Base-by-base conservation (phyloP, 1,140 invertebrate species). In the Hylyphantes graminicola region DNA sequence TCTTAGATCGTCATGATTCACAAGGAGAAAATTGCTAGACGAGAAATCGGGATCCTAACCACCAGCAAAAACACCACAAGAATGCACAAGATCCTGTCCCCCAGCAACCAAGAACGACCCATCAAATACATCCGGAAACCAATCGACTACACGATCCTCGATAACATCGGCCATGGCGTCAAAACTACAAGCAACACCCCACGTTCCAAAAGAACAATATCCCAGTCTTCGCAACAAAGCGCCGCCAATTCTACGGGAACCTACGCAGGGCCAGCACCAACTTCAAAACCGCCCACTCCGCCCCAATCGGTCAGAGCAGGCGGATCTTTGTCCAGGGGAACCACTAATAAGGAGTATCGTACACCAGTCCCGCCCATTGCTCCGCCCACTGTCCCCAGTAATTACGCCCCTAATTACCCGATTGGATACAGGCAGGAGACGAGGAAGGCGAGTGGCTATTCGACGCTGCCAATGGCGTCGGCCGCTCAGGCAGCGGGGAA, bases 51-150 rank as follows among this genome's bases (percentile, higher is more conserved):
- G 21, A 95, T 97, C 9, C 89, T 98, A 7, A 99, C 98, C 10
- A 96, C 97, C 0, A 99, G 97, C 87, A 99, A 99, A 91, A 95
- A 94, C 68, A 95, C 95, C 0, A 94, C 94, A 63, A 92, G 97
- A 64, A 97, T 98, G 87, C 96, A 96, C 88, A 99, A 97, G 92
- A 98, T 98, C 74, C 95, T 99, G 86, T 97, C 97, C 15, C 98
- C 98, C 6, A 96, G 96, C 15, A 97, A 98, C 91, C 96, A 96
- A 54, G 98, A 99, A 89, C 96, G 97, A 88, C 97, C 97, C 2
- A 97, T 97, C 65, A 99, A 98, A 90, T 99, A 99, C 92, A 94
- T 98, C 0, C 92, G 98, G 65, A 98, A 98, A 89, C 94, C 95
- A 48, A 98, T 99, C 87, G 98, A 99, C 91, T 99, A 97, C 89